A percentile compares a stretch with the other conserved stretches of the same genome.
Conservation (phyloP, 1,140 invertebrate species). For the Drosophila eugracilis region DNA sequence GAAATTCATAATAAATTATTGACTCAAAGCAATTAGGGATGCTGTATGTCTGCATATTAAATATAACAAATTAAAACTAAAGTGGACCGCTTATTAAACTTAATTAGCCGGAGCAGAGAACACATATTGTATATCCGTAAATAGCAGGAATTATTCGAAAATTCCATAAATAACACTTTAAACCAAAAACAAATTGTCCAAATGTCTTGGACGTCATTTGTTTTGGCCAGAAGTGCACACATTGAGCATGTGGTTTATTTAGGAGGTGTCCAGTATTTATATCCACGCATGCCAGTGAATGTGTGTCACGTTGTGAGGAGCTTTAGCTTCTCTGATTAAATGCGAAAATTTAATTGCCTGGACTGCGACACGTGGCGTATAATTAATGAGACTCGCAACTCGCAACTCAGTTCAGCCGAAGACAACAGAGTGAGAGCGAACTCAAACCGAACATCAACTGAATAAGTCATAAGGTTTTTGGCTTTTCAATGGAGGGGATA, state of each 20-base stretch:
- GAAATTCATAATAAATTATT: no score
- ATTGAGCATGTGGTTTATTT: conserved; percentile 12
- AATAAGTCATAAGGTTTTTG: conserved; percentile 79
- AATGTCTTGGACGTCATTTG: not conserved
- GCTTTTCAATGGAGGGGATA: conserved; percentile 29
- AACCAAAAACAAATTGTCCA: no score
- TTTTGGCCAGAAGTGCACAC: not conserved
- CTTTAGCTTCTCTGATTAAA: conserved; percentile 76
- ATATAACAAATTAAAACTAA: no score
- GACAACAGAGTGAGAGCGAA: conserved; percentile 3
- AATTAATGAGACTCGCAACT: conserved; percentile 64
- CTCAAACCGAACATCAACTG: conserved; percentile 60
- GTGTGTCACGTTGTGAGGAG: conserved; percentile 45
- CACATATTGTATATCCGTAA: not conserved
- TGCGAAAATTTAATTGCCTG: conserved; percentile 79
- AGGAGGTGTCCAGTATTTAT: not conserved
- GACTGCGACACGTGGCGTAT: conserved; percentile 70
- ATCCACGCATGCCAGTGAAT: conserved; percentile 27
- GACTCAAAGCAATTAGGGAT: no score
- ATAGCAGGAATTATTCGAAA: not conserved
- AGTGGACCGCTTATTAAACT: no score
- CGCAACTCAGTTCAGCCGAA: conserved; percentile 2
- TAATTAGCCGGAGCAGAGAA: no score
- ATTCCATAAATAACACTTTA: not conserved
- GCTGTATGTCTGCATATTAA: no score